Evolutionary conservation across 2,888 invertebrate species (phyloP), one percentile per base, ranked within the genome.

Genomic region (Rhyacophila evoluta): DNA sequence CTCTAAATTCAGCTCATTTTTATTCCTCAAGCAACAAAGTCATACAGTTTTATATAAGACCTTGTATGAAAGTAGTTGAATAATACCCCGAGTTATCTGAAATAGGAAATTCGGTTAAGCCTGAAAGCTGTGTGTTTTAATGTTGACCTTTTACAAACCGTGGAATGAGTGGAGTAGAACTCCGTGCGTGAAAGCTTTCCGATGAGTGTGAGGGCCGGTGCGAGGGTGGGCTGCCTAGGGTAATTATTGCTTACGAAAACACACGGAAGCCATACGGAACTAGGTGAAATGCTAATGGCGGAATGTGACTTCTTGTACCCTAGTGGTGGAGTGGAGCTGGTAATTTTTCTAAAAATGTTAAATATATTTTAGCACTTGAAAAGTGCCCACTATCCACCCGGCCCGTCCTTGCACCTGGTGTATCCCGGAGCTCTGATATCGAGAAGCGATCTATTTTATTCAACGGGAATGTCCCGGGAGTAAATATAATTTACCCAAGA

Each of bases 171-270:
- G 19, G 10, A 55, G 19, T 19, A 19, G 19, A 55, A 55, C 55
- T 25, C 19, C 19, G 19, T 6, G 55, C 55, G 19, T 55, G 55
- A 55, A 55, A 55, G 55, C 55, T 25, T 19, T 55, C 55, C 39
- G 12, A 12, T n/a, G 15, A 55, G 19, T 19, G 55, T 8, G 15
- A 39, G 25, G 41, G 55, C 19, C 8, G 55, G 55, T 55, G 55
- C 19, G 12, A 10, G 55, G 55, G 0, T 8, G 55, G 55, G 55
- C 10, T 12, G 15, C 15, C 0, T 15, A 55, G 55, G 55, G 55
- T 55, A 55, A 55, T 55, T 55, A 55, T 55, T 55, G 55, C 55
- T 55, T 55, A 55, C 55, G 55, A 55, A 55, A 55, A 55, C 55
- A 55, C 55, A 55, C 19, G 55, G 55, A 55, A 55, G 55, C 55